phyloP scores from a whole-genome alignment of 2,113 vertebrate species.

The Mustela lutreola region DNA sequence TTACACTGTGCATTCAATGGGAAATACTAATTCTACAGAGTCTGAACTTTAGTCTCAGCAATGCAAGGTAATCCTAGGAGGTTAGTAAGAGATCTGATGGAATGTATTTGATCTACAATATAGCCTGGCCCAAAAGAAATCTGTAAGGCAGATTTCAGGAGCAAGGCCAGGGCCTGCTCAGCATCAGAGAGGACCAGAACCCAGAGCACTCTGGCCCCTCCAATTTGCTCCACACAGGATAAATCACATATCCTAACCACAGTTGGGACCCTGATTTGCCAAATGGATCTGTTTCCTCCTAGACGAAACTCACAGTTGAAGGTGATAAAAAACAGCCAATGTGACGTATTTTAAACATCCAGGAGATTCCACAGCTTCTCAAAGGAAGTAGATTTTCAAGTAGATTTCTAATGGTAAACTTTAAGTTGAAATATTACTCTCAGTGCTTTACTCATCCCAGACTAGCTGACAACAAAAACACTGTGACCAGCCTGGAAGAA shows the following conservation, averaged over 20 bases:
- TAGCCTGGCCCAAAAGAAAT: constrained; percentile 21
- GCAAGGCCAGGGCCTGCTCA: constrained; percentile 63
- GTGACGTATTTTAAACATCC: constrained; percentile 64
- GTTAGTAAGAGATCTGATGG: constrained; percentile 59
- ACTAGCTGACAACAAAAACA: background rate
- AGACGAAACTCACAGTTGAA: constrained; percentile 46
- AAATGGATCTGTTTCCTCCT: constrained; percentile 42
- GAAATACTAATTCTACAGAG: constrained; percentile 33
- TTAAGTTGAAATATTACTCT: constrained; percentile 60
- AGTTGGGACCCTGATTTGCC: background rate
- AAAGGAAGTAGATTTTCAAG: constrained; percentile 52
- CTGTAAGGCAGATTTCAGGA: background rate
- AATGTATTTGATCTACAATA: constrained; percentile 72
- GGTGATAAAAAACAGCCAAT: constrained; percentile 27
- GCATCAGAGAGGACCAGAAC: constrained; percentile 61
- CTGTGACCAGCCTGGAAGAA: background rate
- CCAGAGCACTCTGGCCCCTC: background rate
- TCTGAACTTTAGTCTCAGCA: constrained; percentile 21
- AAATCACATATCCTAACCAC: background rate
- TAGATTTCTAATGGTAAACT: constrained; percentile 64
- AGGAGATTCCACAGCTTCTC: constrained; percentile 61
- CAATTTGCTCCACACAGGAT: background rate
- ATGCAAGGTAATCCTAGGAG: constrained; percentile 49
- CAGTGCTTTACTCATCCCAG: background rate
- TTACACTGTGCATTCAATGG: constrained; percentile 2